phyloP scores from a whole-genome alignment of 2,113 vertebrate species.

The Carassius auratus region DNA sequence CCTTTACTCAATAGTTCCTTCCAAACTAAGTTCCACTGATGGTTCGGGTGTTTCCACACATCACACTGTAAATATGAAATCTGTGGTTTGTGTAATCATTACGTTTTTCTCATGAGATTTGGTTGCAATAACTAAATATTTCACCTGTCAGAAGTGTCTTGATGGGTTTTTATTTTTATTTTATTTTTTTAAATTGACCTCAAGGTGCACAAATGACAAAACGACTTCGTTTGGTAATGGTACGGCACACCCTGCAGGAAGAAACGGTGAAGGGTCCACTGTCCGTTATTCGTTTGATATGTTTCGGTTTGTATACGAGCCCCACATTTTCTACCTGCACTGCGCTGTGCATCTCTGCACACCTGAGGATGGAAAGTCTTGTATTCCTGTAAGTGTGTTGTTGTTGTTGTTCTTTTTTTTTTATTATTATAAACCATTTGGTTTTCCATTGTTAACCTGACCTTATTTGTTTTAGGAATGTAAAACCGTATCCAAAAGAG shows the following conservation, averaged over 20 bases:
- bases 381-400: slow-evolving; percentile 67
- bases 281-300: slow-evolving; percentile 74
- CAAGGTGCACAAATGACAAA: slow-evolving; percentile 69
- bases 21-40: too few relatives aligned
- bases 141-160: neutral
- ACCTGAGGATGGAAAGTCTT: slow-evolving; percentile 63
- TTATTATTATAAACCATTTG: too few relatives aligned
- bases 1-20: neutral
- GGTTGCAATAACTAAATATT: neutral
- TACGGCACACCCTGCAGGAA: neutral
- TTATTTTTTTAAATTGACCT: neutral
- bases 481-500: slow-evolving; percentile 70
- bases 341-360: slow-evolving; percentile 75
- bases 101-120: neutral
- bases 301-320: slow-evolving; percentile 69
- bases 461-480: slow-evolving; percentile 65
- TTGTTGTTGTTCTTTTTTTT: too few relatives aligned
- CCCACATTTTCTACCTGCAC: slow-evolving; percentile 73
- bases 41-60: too few relatives aligned
- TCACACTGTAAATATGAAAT: too few relatives aligned
- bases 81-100: neutral
- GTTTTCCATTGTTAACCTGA: neutral
- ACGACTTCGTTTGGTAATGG: slow-evolving; percentile 63
- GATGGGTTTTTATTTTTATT: neutral
- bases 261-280: slow-evolving; percentile 62